Conservation (phyloP, 2,888 invertebrate genomes). For the Pyrocoelia pectoralis region DNA sequence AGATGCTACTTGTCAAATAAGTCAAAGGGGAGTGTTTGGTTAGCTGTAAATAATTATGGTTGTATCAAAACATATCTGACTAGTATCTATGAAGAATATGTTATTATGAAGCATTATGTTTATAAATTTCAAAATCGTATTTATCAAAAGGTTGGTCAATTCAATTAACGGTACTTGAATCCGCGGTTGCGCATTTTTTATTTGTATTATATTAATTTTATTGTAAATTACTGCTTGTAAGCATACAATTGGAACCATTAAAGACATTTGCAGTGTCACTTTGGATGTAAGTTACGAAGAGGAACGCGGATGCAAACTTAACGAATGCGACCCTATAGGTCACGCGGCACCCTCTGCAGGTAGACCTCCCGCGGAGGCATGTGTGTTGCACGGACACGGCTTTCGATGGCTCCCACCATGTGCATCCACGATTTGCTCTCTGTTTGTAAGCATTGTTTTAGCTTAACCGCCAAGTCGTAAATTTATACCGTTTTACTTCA, state of each 20-base stretch:
- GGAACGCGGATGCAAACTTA: slow-evolving; percentile 33
- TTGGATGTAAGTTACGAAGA: slow-evolving; percentile 14
- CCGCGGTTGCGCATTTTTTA: neutral
- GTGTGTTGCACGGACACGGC: slow-evolving; percentile 28
- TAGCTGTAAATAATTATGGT: slow-evolving; percentile 31
- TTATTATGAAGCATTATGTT: slow-evolving; percentile 10
- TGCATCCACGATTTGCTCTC: slow-evolving; percentile 21
- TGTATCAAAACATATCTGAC: slow-evolving; percentile 22
- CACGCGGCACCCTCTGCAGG: slow-evolving; percentile 33
- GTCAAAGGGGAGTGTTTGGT: slow-evolving; percentile 25
- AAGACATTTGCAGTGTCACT: slow-evolving; percentile 30
- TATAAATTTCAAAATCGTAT: slow-evolving; percentile 6
- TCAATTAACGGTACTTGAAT: slow-evolving; percentile 28
- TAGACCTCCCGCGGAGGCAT: slow-evolving; percentile 31
- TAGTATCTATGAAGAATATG: neutral
- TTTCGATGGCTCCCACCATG: slow-evolving; percentile 26
- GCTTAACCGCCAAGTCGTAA: slow-evolving; percentile 8
- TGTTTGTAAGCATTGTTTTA: slow-evolving; percentile 17
- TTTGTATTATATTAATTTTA: neutral
- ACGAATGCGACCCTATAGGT: slow-evolving; percentile 35
- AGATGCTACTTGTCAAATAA: slow-evolving; percentile 28
- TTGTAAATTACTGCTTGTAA: neutral
- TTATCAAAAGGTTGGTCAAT: slow-evolving; percentile 7
- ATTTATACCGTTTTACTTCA: slow-evolving; percentile 3
- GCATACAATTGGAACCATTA: slow-evolving; percentile 20